phyloP scores from a whole-genome alignment of 2,888 invertebrate species.

The Aquatica leii region DNA sequence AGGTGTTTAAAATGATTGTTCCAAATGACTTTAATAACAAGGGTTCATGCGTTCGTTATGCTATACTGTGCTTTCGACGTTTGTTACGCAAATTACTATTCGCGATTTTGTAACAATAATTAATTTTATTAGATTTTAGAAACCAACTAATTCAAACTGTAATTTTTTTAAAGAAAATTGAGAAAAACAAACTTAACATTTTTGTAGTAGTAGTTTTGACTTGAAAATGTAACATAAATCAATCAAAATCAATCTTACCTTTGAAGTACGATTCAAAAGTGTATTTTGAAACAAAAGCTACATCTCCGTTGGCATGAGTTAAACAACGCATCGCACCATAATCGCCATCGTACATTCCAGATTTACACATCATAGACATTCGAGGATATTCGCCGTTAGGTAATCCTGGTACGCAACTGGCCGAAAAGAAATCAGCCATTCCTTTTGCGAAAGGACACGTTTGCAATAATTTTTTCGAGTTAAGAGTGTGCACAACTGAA shows the following conservation, averaged over 20 bases:
- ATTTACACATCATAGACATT: constrained; percentile 50
- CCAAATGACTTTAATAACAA: no score
- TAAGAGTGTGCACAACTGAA: constrained; percentile 64
- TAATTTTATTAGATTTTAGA: no score
- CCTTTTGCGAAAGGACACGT: constrained; percentile 60
- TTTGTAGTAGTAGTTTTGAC: no score
- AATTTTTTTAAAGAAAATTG: no score
- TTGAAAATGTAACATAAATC: no score
- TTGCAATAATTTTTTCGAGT: constrained; percentile 52
- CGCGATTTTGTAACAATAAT: no score
- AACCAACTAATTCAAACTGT: no score
- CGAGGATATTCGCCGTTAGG: constrained; percentile 47
- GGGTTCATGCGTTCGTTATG: no score
- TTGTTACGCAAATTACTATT: no score
- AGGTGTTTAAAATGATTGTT: no score
- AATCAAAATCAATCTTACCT: constrained; percentile 59
- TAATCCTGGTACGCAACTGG: constrained; percentile 69
- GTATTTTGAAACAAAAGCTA: constrained; percentile 72
- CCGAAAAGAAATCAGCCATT: constrained; percentile 68
- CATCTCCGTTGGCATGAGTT: constrained; percentile 73
- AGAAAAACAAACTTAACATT: no score
- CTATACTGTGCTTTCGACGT: no score
- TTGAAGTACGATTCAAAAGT: constrained; percentile 57
- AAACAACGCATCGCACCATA: constrained; percentile 73
- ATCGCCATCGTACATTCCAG: constrained; percentile 64